Evolutionary conservation across 1,140 invertebrate genomes (phyloP), one percentile per base, ranked within the genome.

Genomic region (Dendroctonus ponderosae): DNA sequence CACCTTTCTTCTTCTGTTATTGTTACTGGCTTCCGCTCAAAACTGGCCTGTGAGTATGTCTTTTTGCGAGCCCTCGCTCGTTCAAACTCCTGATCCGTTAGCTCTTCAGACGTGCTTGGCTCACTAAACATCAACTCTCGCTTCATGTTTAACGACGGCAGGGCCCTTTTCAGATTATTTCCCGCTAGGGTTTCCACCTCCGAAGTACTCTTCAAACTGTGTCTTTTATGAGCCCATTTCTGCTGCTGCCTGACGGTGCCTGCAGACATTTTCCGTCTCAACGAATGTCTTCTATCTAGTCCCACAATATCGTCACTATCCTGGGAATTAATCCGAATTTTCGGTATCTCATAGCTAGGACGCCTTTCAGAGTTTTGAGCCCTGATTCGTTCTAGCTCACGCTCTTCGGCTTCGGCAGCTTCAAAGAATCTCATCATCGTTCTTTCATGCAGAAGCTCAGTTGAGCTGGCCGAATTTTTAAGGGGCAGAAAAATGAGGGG

Each of bases 351-450:
- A 38, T 65, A 56, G 38, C 39, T 64, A 12, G 12, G 53, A 48
- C 63, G 53, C 50, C 52, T 56, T 26, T 71, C 65, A 14, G 63
- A 44, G 42, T 62, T 65, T 12, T 43, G 40, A 40, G 46, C 64
- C 72, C 52, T 62, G 75, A 61, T 75, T 75, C 38, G 62, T 39
- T 78, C 79, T 51, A 81, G 80, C 75, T 85, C 83, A 14, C 85
- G 83, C 79, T 91, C 86, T 76, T 91, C 87, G 57, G 87, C 81
- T 39, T 86, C 86, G 0, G 89, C 84, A 2, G 88, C 90, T 76
- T 89, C 84, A 71, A 90, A 90, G 70, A 92, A 89, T 26, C 90
- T 80, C 8, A 87, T 87, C 87, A 92, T 91, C 3, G 89, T 88
- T 15, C 84, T 82, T 74, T 92, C 90, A 71, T 91, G 90, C 3